Percentiles rank a stretch among this genome's conserved stretches.
phyloP scores from a whole-genome alignment of 1,140 invertebrate genomes.

The Lasaia peninsularis region DNA sequence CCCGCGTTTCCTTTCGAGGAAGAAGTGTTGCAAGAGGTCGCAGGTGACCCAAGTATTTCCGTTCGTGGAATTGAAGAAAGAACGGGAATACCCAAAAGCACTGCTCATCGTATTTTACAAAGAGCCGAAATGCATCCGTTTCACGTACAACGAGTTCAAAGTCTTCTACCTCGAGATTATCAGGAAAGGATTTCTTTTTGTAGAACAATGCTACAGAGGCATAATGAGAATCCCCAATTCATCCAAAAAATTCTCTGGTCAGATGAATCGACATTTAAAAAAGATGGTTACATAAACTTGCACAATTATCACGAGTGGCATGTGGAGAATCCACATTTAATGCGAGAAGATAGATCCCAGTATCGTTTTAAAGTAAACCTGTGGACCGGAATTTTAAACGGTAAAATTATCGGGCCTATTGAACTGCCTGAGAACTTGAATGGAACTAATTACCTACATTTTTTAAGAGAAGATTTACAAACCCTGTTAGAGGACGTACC shows the following conservation, averaged over 20 bases:
- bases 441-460: slow-evolving; percentile 13
- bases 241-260: slow-evolving; percentile 46
- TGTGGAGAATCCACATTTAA: slow-evolving; percentile 51
- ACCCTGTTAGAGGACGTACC: slow-evolving; percentile 20
- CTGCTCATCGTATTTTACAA: slow-evolving; percentile 30
- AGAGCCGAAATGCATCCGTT: slow-evolving; percentile 19
- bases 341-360: slow-evolving; percentile 35
- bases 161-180: slow-evolving; percentile 23
- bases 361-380: too few species aligned
- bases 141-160: slow-evolving; percentile 30
- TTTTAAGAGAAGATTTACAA: slow-evolving; percentile 19
- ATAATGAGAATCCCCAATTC: slow-evolving; percentile 34
- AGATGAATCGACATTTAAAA: slow-evolving; percentile 52
- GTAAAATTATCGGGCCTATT: slow-evolving; percentile 18
- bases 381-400: slow-evolving; percentile 18
- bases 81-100: slow-evolving; percentile 26
- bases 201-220: slow-evolving; percentile 23
- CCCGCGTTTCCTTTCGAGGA: slow-evolving; percentile 10
- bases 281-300: slow-evolving; percentile 48
- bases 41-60: slow-evolving; percentile 18
- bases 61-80: slow-evolving; percentile 27
- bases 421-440: slow-evolving; percentile 21
- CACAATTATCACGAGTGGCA: slow-evolving; percentile 60
- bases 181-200: slow-evolving; percentile 23
- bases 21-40: slow-evolving; percentile 15